A percentile compares a stretch with the other conserved stretches of the same genome.
These are phyloP conservation scores for Phaethon lepturus DNA, from an alignment of 2,113 vertebrate species.

Conservation along the genomic window DNA sequence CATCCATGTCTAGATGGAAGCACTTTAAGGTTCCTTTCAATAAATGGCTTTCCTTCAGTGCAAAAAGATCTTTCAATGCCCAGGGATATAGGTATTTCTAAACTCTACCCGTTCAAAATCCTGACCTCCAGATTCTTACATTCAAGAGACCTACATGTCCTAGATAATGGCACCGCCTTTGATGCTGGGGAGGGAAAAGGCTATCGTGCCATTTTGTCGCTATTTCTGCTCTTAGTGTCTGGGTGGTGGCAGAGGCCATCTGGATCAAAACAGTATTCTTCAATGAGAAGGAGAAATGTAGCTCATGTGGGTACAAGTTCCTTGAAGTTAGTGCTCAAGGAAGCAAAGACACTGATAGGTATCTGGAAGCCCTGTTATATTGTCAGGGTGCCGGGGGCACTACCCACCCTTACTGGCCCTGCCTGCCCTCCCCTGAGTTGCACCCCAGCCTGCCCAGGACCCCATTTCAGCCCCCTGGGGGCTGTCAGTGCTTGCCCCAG, in stretches of 20 bases:
- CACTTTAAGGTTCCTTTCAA: background rate
- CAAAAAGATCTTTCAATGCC: background rate
- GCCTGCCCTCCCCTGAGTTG: background rate
- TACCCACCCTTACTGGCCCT: background rate
- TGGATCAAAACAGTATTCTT: background rate
- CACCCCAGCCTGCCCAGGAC: background rate
- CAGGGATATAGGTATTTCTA: background rate
- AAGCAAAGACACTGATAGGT: background rate
- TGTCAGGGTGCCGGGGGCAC: background rate
- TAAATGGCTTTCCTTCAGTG: background rate
- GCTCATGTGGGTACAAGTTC: background rate
- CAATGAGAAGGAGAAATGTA: background rate
- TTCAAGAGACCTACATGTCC: background rate
- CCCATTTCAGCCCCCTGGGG: background rate
- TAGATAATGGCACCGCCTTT: background rate
- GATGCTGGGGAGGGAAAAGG: background rate
- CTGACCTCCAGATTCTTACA: background rate
- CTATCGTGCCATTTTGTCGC: background rate
- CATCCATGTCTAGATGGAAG: background rate
- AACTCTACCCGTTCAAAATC: background rate
- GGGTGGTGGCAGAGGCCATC: background rate
- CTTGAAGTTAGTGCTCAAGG: background rate
- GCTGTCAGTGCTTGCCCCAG: background rate
- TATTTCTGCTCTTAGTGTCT: background rate
- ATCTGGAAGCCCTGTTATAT: background rate